A percentile compares a stretch with the other conserved stretches of the same genome.
phyloP scores from a whole-genome alignment of 2,797 vertebrate species.

The Prunella strophiata region DNA sequence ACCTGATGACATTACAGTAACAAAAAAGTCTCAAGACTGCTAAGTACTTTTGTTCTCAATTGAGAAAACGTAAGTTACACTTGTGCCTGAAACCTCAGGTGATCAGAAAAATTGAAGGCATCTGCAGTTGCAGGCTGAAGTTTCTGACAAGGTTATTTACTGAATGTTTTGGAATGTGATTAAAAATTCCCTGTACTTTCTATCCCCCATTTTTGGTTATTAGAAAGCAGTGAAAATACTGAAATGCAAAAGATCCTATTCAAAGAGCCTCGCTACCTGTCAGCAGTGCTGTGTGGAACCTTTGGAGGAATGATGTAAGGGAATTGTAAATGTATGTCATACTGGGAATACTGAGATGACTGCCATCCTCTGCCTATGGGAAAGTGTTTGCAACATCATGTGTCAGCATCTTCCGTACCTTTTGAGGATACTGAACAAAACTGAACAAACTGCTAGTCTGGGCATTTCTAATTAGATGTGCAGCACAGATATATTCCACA shows the following conservation, averaged over 20 bases:
- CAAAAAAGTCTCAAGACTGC: background rate
- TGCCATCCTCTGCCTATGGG: background rate
- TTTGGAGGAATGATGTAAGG: slow-evolving; percentile 23
- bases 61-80: background rate
- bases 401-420: slow-evolving; percentile 33
- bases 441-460: slow-evolving; percentile 23
- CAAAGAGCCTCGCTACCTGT: background rate
- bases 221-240: background rate
- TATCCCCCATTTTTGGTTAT: background rate
- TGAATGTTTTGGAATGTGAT: background rate
- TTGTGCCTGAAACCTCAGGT: background rate
- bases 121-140: background rate
- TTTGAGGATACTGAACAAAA: slow-evolving; percentile 34
- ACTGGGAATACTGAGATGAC: background rate
- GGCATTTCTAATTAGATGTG: slow-evolving; percentile 36
- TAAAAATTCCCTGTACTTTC: background rate
- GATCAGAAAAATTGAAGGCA: background rate
- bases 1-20: background rate
- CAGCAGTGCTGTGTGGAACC: background rate
- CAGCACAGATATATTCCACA: background rate
- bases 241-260: background rate
- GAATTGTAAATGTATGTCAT: slow-evolving; percentile 50
- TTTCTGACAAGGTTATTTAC: background rate
- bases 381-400: slow-evolving; percentile 31
- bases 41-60: background rate